Conservation (phyloP, 2,113 vertebrate species). For the Pelecanus crispus region DNA sequence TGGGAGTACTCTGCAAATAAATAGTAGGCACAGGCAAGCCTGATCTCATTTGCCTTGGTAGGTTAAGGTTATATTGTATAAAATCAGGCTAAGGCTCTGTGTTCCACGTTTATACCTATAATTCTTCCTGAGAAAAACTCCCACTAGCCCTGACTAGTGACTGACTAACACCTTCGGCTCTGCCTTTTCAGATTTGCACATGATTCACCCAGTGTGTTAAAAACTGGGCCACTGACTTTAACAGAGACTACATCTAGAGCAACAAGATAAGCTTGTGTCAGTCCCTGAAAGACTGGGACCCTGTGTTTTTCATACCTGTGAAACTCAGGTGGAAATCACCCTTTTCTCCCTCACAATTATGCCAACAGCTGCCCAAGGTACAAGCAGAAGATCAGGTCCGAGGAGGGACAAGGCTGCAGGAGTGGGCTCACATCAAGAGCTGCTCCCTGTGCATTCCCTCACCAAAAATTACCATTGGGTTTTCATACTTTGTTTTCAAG, state of each 20-base stretch:
- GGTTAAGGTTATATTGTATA: neutral
- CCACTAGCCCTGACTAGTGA: neutral
- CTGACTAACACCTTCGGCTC: neutral
- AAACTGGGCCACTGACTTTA: neutral
- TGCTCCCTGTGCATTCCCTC: neutral
- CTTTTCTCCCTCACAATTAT: neutral
- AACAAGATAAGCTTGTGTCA: neutral
- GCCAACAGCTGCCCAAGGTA: neutral
- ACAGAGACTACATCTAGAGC: neutral
- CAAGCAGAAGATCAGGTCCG: neutral
- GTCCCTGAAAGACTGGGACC: neutral
- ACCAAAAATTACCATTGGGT: neutral
- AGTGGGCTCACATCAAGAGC: neutral
- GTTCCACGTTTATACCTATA: neutral
- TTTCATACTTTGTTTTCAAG: neutral
- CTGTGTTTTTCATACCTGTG: neutral
- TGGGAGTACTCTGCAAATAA: neutral
- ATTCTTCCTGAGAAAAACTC: neutral
- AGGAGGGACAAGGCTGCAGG: neutral
- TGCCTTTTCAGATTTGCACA: neutral
- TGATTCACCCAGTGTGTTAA: fast-evolving
- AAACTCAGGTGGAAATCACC: neutral
- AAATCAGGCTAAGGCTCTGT: neutral
- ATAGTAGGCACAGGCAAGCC: neutral
- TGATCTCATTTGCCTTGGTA: neutral